Base-by-base conservation (phyloP, 2,888 invertebrate species). In the Heliconius erato region DNA sequence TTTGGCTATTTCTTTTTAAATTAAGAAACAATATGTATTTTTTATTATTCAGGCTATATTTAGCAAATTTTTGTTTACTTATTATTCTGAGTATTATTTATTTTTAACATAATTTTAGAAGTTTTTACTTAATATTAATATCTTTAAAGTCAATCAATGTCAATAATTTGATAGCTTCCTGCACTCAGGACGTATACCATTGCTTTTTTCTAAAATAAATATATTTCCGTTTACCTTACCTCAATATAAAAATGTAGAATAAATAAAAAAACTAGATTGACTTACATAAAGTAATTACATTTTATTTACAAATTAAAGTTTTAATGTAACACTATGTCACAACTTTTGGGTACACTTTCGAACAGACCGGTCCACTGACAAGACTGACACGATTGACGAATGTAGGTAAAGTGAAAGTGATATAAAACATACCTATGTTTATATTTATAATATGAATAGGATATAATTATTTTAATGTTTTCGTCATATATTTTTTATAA, bases 341-440 rank as follows among this genome's bases (percentile, higher is more conserved):
- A 49, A 63, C 65, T 80, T 81, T 81, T 79, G 78, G 79, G 78
- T 65, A 79, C 78, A 74, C 83, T 84, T 84, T 84, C 83, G 72
- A 67, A 68, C 63, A 19, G 83, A 83, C 83, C 82, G 79, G 84
- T 79, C 79, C 79, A 77, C 79, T 72, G 80, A 81, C 80, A 67
- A 74, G 78, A 69, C 81, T 78, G 79, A 79, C 84, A 79, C 79
- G 78, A 81, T 78, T 71, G 81, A 78, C 67, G 67, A 68, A 79
- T 83, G 84, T 84, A 82, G 83, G 83, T 82, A 81, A 84, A 74
- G 84, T 81, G 84, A 84, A 84, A 84, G 84, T 83, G 79, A 83
- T 80, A 71, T 71, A 78, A 68, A 67, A 40, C 16, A 84, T 54
- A n/a, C 40, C 35, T 82, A 82, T 79, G 19, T 59, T 74, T n/a